Percentiles rank a stretch among this genome's conserved stretches.
Conservation (phyloP, 2,797 vertebrate species). For the Neostethus bicornis region DNA sequence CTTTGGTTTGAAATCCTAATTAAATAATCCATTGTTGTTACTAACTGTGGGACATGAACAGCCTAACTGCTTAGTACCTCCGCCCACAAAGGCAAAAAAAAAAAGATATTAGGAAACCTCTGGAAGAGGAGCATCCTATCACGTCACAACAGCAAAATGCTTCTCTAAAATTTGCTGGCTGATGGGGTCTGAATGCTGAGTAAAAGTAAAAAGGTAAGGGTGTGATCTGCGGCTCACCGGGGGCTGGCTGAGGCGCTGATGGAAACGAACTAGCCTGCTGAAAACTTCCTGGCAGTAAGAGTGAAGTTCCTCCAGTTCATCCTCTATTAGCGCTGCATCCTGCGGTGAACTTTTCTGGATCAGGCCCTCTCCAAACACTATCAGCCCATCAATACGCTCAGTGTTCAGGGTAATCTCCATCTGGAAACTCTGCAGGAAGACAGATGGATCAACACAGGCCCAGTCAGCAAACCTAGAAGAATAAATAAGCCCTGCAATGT, state of each 20-base stretch:
- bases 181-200: not conserved
- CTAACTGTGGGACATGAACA: no score
- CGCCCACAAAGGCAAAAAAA: no score
- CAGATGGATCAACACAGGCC: not conserved
- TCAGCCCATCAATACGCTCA: conserved; percentile 92
- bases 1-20: no score
- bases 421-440: conserved; percentile 86
- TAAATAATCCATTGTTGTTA: no score
- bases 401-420: conserved; percentile 92
- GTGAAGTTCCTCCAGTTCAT: conserved; percentile 92
- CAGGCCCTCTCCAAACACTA: conserved; percentile 89
- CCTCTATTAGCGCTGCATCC: conserved; percentile 89
- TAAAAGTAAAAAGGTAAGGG: not conserved
- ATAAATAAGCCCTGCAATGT: not conserved
- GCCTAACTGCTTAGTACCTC: no score
- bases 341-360: conserved; percentile 90
- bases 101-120: conserved; percentile 5
- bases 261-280: conserved; percentile 89
- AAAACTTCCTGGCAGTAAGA: conserved; percentile 95
- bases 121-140: not conserved
- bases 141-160: not conserved
- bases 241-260: conserved; percentile 86
- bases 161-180: not conserved
- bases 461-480: conserved; percentile 4
- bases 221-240: conserved; percentile 63